phyloP scores from a whole-genome alignment of 2,888 invertebrate genomes.

The Rhamphomyia laevipes region DNA sequence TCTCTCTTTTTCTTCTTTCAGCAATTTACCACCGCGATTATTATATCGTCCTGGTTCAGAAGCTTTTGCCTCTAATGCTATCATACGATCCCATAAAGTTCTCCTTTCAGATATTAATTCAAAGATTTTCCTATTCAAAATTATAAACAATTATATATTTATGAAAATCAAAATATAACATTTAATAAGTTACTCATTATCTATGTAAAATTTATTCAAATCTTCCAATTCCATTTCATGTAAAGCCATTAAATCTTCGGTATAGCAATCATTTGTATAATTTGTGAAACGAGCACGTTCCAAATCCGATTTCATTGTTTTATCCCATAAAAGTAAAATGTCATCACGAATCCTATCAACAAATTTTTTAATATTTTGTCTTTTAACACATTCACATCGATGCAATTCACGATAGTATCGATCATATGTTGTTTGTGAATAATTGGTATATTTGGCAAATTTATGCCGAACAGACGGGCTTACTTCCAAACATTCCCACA shows the following conservation, averaged over 20 bases:
- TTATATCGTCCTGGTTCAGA: conserved; percentile 72
- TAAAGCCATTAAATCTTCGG: conserved; percentile 64
- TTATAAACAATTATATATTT: not conserved
- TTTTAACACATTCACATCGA: conserved; percentile 61
- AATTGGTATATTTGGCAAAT: conserved; percentile 41
- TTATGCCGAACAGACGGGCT: conserved; percentile 49
- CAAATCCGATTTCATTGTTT: conserved; percentile 53
- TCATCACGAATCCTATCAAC: conserved; percentile 51
- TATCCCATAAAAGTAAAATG: conserved; percentile 62
- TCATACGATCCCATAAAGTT: conserved; percentile 61
- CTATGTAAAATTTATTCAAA: conserved; percentile 50
- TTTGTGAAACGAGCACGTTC: conserved; percentile 51
- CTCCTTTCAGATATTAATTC: conserved; percentile 53
- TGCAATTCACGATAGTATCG: conserved; percentile 51
- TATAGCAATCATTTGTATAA: conserved; percentile 55
- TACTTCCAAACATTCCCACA: conserved; percentile 68
- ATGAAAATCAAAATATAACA: no score
- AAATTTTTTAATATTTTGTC: conserved; percentile 57
- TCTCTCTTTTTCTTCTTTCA: conserved; percentile 79
- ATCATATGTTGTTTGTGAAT: conserved; percentile 27
- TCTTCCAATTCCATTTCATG: conserved; percentile 69
- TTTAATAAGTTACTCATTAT: conserved; percentile 44
- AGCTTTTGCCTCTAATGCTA: conserved; percentile 61
- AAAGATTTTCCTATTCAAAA: conserved; percentile 45
- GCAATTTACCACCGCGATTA: conserved; percentile 75